Evolutionary conservation across 2,888 invertebrate genomes (phyloP), one percentile per base, ranked within the genome.

Genomic region (Stomorhina lunata): DNA sequence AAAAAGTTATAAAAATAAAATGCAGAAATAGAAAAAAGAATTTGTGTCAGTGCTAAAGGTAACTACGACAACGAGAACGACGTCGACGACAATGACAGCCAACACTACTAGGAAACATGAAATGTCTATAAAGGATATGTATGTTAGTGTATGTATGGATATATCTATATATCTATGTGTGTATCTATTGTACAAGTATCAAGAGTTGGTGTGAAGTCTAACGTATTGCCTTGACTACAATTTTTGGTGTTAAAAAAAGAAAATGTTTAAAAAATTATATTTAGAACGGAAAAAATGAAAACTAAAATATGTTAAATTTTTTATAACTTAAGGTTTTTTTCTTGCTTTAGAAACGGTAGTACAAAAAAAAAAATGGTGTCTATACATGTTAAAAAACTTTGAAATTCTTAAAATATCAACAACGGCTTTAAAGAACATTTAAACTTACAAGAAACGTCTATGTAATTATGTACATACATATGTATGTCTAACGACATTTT

Each of bases 31-130:
- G 32, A 57, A 57, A 22, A 55, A 29, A 48, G 45, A 73, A 71
- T 65, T n/a, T 71, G 40, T 76, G 69, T 69, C 69, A 68, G 68
- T 43, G 63, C 66, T 80, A 80, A 40, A 80, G 79, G 79, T 80
- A 80, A 80, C 57, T 40, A 43, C 73, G 43, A 25, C 76, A 59
- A 40, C 37, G 53, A n/a, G 10, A 55, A 22, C 40, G 25, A 37
- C 37, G 4, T 12, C 50, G 15, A 77, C 50, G 57, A 66, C 34
- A 77, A 69, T 53, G 69, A 69, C 61, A 77, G 57, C 55, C 61
- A 68, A 59, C 76, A 34, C 25, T 34, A 71, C 50, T 59, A 43
- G 3, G 22, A 34, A 77, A 68, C 2, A 61, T 43, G 9, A 73
- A 80, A 57, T 22, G 12, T 25, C 34, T 68, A 15, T n/a, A n/a